phyloP scores from a whole-genome alignment of 2,888 invertebrate species.

The Cephus pygmeus region DNA sequence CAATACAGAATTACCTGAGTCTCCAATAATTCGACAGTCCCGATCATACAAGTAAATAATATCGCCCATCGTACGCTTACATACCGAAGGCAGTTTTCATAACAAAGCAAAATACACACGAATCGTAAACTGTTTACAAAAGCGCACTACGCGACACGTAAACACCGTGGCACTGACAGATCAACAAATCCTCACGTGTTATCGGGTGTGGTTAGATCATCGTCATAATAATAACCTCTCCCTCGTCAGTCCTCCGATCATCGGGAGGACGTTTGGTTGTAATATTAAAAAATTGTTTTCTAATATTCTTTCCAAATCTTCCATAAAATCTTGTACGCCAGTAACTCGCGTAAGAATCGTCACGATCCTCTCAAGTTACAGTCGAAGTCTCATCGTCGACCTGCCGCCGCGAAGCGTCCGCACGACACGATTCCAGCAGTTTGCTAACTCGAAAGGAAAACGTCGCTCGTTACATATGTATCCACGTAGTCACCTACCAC shows the following conservation, averaged over 20 bases:
- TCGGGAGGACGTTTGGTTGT: no score
- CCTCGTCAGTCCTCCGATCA: background rate
- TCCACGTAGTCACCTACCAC: background rate
- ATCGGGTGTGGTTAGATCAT: background rate
- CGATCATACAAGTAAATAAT: no score
- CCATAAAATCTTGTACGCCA: background rate
- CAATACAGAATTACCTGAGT: background rate
- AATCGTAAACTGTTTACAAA: background rate
- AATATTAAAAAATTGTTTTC: no score
- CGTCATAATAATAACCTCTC: background rate
- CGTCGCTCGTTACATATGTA: background rate
- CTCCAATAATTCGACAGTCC: background rate
- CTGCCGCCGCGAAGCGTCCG: background rate
- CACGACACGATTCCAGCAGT: background rate
- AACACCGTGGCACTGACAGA: background rate
- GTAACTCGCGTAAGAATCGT: background rate
- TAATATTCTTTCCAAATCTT: background rate
- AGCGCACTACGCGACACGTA: background rate
- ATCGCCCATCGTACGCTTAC: no score
- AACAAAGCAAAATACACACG: no score
- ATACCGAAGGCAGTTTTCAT: no score
- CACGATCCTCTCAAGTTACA: background rate
- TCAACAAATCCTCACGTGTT: background rate
- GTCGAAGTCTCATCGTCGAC: background rate
- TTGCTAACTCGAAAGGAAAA: background rate